A percentile compares a stretch with the other conserved stretches of the same genome.
These are phyloP conservation scores for Sialis lutaria DNA, from an alignment of 2,888 invertebrate genomes.

Conservation along the genomic window DNA sequence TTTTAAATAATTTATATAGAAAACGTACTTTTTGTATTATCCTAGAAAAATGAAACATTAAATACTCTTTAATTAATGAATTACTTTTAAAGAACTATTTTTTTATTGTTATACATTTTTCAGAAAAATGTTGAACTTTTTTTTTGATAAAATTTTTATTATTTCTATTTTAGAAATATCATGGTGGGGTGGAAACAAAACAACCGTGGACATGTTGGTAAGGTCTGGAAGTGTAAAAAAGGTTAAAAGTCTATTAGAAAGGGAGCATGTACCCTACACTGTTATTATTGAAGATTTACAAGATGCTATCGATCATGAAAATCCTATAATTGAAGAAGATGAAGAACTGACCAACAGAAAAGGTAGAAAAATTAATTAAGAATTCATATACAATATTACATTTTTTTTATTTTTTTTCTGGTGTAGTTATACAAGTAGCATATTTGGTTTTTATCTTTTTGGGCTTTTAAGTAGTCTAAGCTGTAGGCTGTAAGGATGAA, in stretches of 20 bases:
- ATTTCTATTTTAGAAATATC: conserved; percentile 31
- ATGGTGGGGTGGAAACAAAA: conserved; percentile 45
- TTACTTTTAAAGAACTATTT: too few species aligned
- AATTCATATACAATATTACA: background rate
- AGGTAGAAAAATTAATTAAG: conserved; percentile 26
- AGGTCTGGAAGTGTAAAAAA: conserved; percentile 42
- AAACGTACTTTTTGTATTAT: too few species aligned
- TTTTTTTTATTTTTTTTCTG: background rate
- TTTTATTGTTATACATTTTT: too few species aligned
- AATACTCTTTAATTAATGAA: too few species aligned
- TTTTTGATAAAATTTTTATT: conserved; percentile 1
- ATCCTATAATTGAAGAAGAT: conserved; percentile 49
- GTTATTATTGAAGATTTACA: conserved; percentile 66
- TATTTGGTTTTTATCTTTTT: too few species aligned
- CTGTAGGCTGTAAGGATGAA: too few species aligned
- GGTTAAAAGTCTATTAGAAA: conserved; percentile 41
- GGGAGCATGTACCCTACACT: conserved; percentile 44
- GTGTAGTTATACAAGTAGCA: too few species aligned
- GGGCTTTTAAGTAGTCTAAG: too few species aligned
- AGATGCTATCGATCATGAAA: conserved; percentile 60
- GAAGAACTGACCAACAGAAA: conserved; percentile 52
- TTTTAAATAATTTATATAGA: too few species aligned
- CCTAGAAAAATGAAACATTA: too few species aligned
- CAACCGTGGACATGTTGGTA: conserved; percentile 52
- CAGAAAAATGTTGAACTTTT: background rate